Base-by-base conservation (phyloP, 2,797 vertebrate genomes). In the Coregonus suidteri region DNA sequence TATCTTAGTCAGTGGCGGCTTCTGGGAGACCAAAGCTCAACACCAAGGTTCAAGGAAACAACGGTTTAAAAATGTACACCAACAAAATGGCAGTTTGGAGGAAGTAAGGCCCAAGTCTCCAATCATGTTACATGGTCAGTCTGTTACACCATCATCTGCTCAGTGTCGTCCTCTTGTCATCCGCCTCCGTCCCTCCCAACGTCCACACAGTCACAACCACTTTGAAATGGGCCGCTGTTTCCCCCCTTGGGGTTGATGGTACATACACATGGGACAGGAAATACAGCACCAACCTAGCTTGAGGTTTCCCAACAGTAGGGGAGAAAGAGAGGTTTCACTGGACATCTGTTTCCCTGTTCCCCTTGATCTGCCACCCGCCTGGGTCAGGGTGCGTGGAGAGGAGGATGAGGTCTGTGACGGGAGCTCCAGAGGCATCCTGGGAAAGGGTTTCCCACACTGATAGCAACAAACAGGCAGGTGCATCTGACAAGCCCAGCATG, bases 401-500 rank as follows among this genome's bases (percentile, higher is more conserved):
- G 35, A n/a, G 68, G 35, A 15, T 9, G 47, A 47, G 20, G 51
- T n/a, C 14, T 37, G 70, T n/a, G 47, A 13, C 15, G 25, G 30
- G 52, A 20, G 30, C 30, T 47, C 37, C 71, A 30, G 71, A 30
- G 52, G 30, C 71, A 56, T 73, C 71, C 51, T 73, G 47, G 52
- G 71, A 47, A 73, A 16, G 15, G 30, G 71, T 53, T 69, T 73
- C 71, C 71, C 71, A 73, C 71, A n/a, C 41, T 72, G 51, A 54
- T 72, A 54, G 4, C 20, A 64, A 41, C 67, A 35, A 69, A 41
- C 18, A 16, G 18, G 34, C 31, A 16, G 18, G 67, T 18, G 35
- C 34, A 9, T 18, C 35, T 69, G 70, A 69, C 67, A 47, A 4
- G 41, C 51, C 7, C 30, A 52, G 47, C 70, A 52, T 56, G 51